phyloP scores from a whole-genome alignment of 2,797 vertebrate species.

The Anomalospiza imberbis region DNA sequence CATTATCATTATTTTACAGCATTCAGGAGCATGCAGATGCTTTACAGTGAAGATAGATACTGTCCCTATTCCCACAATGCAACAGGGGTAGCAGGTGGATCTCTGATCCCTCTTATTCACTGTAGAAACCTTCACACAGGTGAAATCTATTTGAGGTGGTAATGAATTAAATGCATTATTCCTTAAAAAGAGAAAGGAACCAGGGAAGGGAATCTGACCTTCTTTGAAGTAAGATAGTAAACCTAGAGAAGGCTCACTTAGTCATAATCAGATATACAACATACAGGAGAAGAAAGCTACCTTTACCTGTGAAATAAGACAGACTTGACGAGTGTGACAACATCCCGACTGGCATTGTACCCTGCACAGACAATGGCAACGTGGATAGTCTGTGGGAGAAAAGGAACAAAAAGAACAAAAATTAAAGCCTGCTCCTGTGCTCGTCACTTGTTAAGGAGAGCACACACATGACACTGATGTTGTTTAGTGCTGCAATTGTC shows the following conservation, averaged over 20 bases:
- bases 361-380: constrained; percentile 97
- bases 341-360: constrained; percentile 96
- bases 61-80: neutral
- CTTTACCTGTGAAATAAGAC: constrained; percentile 96
- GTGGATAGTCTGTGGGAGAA: constrained; percentile 87
- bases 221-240: neutral
- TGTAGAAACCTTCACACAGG: neutral
- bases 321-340: constrained; percentile 96
- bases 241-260: neutral
- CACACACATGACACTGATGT: neutral
- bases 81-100: neutral
- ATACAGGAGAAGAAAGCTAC: neutral
- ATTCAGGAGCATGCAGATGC: neutral
- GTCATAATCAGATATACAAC: neutral
- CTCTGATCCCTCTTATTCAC: neutral
- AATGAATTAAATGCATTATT: neutral
- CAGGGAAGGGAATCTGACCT: neutral
- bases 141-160: neutral
- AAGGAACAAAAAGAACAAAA: constrained; percentile 12
- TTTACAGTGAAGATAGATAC: neutral
- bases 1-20: neutral
- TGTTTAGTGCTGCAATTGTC: neutral
- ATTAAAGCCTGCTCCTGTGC: neutral
- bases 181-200: neutral
- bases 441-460: neutral